A percentile compares a stretch with the other conserved stretches of the same genome.
phyloP scores from a whole-genome alignment of 53 echinoderm and acorn worm species.

The Paracentrotus lividus region DNA sequence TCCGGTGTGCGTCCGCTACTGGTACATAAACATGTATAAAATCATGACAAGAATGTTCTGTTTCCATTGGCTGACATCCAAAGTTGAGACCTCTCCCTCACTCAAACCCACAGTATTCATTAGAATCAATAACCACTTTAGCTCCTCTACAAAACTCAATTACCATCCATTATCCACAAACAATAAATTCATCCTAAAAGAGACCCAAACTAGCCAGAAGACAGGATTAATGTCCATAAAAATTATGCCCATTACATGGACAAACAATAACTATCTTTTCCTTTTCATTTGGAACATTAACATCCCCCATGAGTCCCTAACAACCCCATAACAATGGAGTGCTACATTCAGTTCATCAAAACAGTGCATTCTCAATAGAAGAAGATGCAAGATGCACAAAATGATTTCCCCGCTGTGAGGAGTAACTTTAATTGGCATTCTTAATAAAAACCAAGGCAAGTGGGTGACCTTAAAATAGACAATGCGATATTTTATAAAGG shows the following conservation, averaged over 20 bases:
- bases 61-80: neutral
- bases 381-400: neutral
- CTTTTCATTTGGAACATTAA: neutral
- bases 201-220: neutral
- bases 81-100: neutral
- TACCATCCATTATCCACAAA: neutral
- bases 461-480: conserved; percentile 42
- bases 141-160: conserved; percentile 19
- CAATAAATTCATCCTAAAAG: conserved; percentile 8
- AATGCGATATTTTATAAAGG: no score
- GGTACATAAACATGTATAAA: no score
- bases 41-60: neutral
- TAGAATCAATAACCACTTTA: conserved; percentile 38
- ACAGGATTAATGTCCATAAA: neutral
- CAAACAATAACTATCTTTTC: conserved; percentile 1
- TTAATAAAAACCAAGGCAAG: neutral
- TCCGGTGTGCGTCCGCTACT: no score
- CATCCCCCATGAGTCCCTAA: conserved; percentile 16
- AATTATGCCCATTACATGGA: neutral
- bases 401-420: neutral
- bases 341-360: neutral
- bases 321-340: conserved; percentile 1
- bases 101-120: no score
- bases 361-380: neutral
- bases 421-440: neutral